A percentile compares a stretch with the other conserved stretches of the same genome.
These are phyloP conservation scores for Numenius arquata DNA, from an alignment of 2,113 vertebrate genomes.

Conservation along the genomic window DNA sequence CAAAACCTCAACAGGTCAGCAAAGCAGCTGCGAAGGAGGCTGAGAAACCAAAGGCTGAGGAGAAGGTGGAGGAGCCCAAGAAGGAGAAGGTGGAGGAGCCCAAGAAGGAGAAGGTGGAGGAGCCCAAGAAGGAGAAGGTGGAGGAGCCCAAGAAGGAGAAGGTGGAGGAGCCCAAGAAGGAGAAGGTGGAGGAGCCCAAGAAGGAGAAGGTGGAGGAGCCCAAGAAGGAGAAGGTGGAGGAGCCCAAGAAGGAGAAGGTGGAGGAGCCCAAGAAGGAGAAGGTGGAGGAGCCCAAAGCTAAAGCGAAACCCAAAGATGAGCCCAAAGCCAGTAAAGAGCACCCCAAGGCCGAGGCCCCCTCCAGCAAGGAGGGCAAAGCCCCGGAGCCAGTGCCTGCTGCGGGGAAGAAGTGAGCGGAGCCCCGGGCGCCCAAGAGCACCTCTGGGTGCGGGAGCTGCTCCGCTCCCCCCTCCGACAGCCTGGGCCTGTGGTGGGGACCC, in stretches of 20 bases:
- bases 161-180: conserved; percentile 9
- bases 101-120: conserved; percentile 58
- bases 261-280: conserved; percentile 16
- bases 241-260: conserved; percentile 45
- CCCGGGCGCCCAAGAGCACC: background rate
- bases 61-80: conserved; percentile 1
- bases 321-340: conserved; percentile 55
- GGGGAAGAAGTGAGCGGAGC: conserved; percentile 63
- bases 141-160: conserved; percentile 59
- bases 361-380: conserved; percentile 43
- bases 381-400: conserved; percentile 11
- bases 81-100: conserved; percentile 36
- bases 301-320: conserved; percentile 67
- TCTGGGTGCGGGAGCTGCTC: background rate
- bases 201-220: conserved; percentile 55
- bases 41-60: conserved; percentile 65
- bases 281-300: conserved; percentile 61
- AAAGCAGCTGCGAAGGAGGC: conserved; percentile 46
- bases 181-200: conserved; percentile 52
- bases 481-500: background rate
- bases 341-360: conserved; percentile 26
- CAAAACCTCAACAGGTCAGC: conserved; percentile 20
- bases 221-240: conserved; percentile 50
- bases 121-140: conserved; percentile 43
- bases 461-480: accelerated